These are phyloP conservation scores for Brachyhypopomus occidentalis DNA, from an alignment of 2,113 vertebrate genomes.

Conservation along the genomic window DNA sequence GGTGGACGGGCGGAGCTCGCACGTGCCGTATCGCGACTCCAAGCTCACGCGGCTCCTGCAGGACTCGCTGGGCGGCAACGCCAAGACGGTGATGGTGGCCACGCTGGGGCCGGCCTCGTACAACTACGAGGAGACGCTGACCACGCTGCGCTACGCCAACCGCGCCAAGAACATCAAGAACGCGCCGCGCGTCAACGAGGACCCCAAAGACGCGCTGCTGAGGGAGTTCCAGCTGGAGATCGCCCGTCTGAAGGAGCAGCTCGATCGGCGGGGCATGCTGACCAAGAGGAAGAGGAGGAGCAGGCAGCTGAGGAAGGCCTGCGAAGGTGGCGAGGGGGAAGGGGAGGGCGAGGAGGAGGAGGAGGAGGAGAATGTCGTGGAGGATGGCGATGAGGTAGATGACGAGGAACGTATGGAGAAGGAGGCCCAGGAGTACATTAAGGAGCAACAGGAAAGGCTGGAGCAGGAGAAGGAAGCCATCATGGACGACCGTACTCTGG, in stretches of 20 bases:
- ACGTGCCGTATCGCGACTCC: slow-evolving; percentile 96
- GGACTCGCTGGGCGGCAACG: slow-evolving; percentile 95
- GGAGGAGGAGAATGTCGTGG: slow-evolving; percentile 46
- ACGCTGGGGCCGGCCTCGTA: slow-evolving; percentile 88
- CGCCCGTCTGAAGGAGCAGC: slow-evolving; percentile 87
- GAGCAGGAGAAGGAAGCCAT: slow-evolving; percentile 94
- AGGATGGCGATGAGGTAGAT: slow-evolving; percentile 70
- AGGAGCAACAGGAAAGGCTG: slow-evolving; percentile 89
- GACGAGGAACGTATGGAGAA: slow-evolving; percentile 69
- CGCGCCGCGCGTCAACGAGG: slow-evolving; percentile 94
- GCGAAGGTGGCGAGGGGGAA: slow-evolving; percentile 63
- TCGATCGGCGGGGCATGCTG: slow-evolving; percentile 86
- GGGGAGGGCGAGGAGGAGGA: slow-evolving; percentile 52
- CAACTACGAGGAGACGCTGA: slow-evolving; percentile 93
- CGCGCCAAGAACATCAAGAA: slow-evolving; percentile 98
- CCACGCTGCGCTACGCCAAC: slow-evolving; percentile 93
- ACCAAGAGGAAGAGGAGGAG: slow-evolving; percentile 80
- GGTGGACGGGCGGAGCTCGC: slow-evolving; percentile 88
- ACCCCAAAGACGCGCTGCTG: slow-evolving; percentile 94
- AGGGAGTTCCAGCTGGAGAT: slow-evolving; percentile 96
- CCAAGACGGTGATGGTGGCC: slow-evolving; percentile 97
- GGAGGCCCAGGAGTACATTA: slow-evolving; percentile 85
- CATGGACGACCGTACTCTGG: slow-evolving; percentile 86
- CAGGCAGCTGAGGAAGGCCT: slow-evolving; percentile 60
- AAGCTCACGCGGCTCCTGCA: slow-evolving; percentile 95